Conservation (phyloP, 2,888 invertebrate species). For the Ormyrus rosae region DNA sequence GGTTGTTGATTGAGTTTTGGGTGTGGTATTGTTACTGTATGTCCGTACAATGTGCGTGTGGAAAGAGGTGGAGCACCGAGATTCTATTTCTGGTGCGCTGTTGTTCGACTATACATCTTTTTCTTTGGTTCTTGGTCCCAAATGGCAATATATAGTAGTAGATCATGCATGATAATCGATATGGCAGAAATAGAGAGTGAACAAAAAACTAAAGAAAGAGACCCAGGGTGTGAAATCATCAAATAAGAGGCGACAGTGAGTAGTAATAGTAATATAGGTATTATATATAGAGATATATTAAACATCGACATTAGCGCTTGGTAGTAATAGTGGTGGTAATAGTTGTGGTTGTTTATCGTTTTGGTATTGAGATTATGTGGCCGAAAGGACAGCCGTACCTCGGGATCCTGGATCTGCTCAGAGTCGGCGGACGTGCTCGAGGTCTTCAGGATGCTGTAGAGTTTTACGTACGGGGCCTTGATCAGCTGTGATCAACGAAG, state of each 20-base stretch:
- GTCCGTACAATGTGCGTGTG: slow-evolving; percentile 17
- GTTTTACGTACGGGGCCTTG: slow-evolving; percentile 97
- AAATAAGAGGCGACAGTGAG: slow-evolving; percentile 22
- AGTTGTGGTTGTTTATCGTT: slow-evolving; percentile 53
- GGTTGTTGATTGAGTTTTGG: slow-evolving; percentile 7
- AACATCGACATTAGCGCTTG: slow-evolving; percentile 63
- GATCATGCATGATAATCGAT: slow-evolving; percentile 42
- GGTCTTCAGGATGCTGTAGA: slow-evolving; percentile 97
- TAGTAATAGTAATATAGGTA: slow-evolving; percentile 17
- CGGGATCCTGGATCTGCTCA: slow-evolving; percentile 75
- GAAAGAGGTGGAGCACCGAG: slow-evolving; percentile 14
- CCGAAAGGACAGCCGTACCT: slow-evolving; percentile 68
- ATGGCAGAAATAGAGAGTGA: slow-evolving; percentile 4
- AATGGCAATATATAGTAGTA: background rate
- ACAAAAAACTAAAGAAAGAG: slow-evolving; percentile 21
- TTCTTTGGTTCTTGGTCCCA: slow-evolving; percentile 1
- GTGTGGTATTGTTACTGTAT: slow-evolving; percentile 23
- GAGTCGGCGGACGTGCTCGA: slow-evolving; percentile 87
- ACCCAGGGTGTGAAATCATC: slow-evolving; percentile 32
- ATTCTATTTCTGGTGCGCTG: slow-evolving; percentile 31
- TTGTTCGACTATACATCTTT: slow-evolving; percentile 11
- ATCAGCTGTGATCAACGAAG: slow-evolving; percentile 84
- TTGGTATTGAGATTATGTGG: slow-evolving; percentile 24
- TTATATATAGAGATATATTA: slow-evolving; percentile 45
- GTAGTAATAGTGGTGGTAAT: background rate